These are phyloP conservation scores for Drosophila bunnanda DNA, from an alignment of 2,888 invertebrate species.

Conservation along the genomic window DNA sequence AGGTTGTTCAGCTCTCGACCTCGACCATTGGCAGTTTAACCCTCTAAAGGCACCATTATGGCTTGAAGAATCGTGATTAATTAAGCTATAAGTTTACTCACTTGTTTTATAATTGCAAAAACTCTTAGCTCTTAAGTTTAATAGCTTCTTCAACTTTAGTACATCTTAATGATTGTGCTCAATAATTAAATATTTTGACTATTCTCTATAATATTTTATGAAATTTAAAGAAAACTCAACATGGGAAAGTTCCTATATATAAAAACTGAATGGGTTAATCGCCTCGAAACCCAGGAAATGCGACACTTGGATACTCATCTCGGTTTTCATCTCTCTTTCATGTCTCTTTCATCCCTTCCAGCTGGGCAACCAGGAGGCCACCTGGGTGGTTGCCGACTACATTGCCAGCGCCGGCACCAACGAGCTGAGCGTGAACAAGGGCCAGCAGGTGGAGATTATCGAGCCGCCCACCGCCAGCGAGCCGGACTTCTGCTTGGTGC, in stretches of 20 bases:
- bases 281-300: not conserved
- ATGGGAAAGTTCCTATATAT: not conserved
- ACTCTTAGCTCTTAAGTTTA: not conserved
- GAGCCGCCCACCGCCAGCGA: conserved; percentile 89
- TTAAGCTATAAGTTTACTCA: not conserved
- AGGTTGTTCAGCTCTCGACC: conserved; percentile 51
- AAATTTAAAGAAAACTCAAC: not conserved
- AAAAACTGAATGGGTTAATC: conserved; percentile 22
- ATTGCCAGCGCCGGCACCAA: conserved; percentile 89
- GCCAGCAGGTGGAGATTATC: conserved; percentile 96
- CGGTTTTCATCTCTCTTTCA: conserved; percentile 4
- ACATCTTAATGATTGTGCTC: not conserved
- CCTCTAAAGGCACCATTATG: conserved; percentile 20
- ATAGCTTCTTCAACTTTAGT: not conserved
- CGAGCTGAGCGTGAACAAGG: conserved; percentile 94
- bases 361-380: conserved; percentile 93
- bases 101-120: not conserved
- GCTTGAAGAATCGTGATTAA: conserved; percentile 2
- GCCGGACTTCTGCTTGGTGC: conserved; percentile 90
- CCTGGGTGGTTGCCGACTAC: conserved; percentile 96
- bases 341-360: conserved; percentile 85
- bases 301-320: conserved; percentile 29
- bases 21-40: conserved; percentile 40
- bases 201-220: not conserved
- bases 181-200: not conserved